Percentiles rank a stretch among this genome's conserved stretches.
phyloP scores from a whole-genome alignment of 2,888 invertebrate species.

The Choristoneura rosaceana region DNA sequence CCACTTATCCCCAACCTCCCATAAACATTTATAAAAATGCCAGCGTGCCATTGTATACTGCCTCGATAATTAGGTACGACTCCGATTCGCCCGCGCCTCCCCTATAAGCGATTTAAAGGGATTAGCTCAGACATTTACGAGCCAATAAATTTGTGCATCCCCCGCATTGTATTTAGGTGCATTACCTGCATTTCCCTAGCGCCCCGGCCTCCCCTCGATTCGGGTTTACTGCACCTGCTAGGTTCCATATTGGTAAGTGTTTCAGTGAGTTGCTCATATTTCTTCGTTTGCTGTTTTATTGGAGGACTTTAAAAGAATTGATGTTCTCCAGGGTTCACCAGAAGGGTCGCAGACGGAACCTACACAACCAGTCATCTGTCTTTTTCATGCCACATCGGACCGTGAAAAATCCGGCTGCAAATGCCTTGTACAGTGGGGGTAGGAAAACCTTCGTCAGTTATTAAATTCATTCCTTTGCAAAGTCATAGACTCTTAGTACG shows the following conservation, averaged over 20 bases:
- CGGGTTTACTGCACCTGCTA: constrained; percentile 23
- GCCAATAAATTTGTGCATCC: constrained; percentile 65
- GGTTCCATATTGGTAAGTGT: constrained; percentile 10
- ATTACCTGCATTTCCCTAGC: constrained; percentile 64
- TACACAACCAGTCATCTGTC: too few species aligned
- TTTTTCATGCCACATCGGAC: too few species aligned
- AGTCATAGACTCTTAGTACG: too few species aligned
- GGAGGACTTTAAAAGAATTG: not conserved
- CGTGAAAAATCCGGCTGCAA: too few species aligned
- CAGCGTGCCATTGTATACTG: constrained; percentile 17
- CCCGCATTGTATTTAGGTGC: constrained; percentile 48
- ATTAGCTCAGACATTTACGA: constrained; percentile 66
- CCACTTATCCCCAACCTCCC: constrained; percentile 18
- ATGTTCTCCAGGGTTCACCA: too few species aligned
- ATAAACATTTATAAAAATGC: constrained; percentile 41
- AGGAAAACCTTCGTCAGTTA: too few species aligned
- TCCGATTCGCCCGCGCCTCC: constrained; percentile 27
- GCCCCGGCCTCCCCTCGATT: constrained; percentile 38
- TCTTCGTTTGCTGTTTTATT: constrained; percentile 28
- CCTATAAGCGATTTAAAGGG: constrained; percentile 63
- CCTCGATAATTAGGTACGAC: constrained; percentile 33
- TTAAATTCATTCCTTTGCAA: too few species aligned
- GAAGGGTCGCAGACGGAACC: too few species aligned
- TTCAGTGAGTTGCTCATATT: constrained; percentile 17
- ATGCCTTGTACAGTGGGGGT: too few species aligned